These are phyloP conservation scores for Danaus chrysippus DNA, from an alignment of 2,888 invertebrate species.

Conservation along the genomic window DNA sequence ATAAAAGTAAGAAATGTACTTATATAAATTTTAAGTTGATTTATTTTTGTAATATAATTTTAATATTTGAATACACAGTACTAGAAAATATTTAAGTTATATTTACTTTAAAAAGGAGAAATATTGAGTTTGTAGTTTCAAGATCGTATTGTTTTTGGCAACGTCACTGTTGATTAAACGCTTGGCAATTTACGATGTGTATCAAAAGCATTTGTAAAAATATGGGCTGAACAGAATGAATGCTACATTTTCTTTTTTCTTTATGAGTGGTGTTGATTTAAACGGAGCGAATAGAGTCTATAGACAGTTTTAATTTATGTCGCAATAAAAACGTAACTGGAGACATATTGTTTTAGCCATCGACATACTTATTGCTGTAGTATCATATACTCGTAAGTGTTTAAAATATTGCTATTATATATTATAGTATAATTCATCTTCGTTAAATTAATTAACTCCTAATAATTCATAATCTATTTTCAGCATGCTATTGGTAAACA, in stretches of 20 bases:
- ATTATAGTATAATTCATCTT: too few relatives aligned
- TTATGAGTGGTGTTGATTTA: neutral
- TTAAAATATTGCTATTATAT: neutral
- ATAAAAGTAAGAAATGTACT: too few relatives aligned
- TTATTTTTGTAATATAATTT: too few relatives aligned
- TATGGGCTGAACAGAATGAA: conserved; percentile 12
- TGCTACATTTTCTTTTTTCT: conserved; percentile 12
- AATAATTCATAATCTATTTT: too few relatives aligned
- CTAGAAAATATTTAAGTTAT: too few relatives aligned
- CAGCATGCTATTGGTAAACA: too few relatives aligned
- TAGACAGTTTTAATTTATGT: neutral
- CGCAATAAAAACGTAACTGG: neutral
- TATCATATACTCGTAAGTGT: neutral
- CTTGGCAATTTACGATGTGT: conserved; percentile 20
- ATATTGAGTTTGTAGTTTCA: conserved; percentile 5
- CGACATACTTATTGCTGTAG: neutral
- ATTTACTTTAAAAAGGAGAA: too few relatives aligned
- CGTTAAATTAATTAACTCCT: too few relatives aligned
- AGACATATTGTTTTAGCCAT: neutral
- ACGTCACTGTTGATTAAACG: conserved; percentile 22
- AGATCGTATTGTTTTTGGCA: conserved; percentile 15
- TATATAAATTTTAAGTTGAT: too few relatives aligned
- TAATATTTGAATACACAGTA: too few relatives aligned
- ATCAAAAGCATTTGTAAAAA: conserved; percentile 19
- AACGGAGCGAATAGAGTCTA: neutral